phyloP scores from a whole-genome alignment of 2,797 vertebrate species.

The Aldrovandia affinis region DNA sequence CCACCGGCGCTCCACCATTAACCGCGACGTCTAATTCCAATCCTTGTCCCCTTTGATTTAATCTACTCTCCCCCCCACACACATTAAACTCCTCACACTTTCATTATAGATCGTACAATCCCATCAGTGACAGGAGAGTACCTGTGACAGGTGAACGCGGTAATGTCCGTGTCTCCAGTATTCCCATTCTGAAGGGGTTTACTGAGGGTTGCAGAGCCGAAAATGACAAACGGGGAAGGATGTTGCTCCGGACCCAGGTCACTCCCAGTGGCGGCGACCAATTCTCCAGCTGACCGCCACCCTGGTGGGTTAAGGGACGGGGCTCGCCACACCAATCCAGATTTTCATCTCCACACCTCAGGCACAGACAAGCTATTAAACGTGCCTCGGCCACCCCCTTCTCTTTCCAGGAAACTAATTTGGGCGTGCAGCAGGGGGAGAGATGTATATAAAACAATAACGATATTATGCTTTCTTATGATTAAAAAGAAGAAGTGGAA shows the following conservation, averaged over 20 bases:
- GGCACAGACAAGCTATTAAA: conserved; percentile 9
- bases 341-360: conserved; percentile 13
- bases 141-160: conserved; percentile 29
- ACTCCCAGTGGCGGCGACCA: conserved; percentile 47
- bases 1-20: conserved; percentile 66
- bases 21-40: conserved; percentile 75
- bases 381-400: not conserved
- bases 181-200: conserved; percentile 51
- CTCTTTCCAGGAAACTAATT: conserved; percentile 16
- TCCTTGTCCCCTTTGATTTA: conserved; percentile 62
- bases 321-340: not conserved
- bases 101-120: conserved; percentile 70
- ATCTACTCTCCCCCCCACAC: conserved; percentile 58
- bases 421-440: conserved; percentile 28
- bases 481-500: conserved; percentile 33
- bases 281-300: conserved; percentile 58
- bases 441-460: conserved; percentile 55
- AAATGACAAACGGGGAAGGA: conserved; percentile 46
- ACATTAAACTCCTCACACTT: conserved; percentile 59
- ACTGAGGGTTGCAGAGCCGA: conserved; percentile 42
- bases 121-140: conserved; percentile 61
- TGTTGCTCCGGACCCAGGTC: conserved; percentile 27
- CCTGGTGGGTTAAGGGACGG: too few species aligned
- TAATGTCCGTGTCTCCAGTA: not conserved
- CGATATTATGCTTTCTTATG: conserved; percentile 49